These are phyloP conservation scores for Taphrorychus bicolor DNA, from an alignment of 2,888 invertebrate genomes.

Conservation along the genomic window DNA sequence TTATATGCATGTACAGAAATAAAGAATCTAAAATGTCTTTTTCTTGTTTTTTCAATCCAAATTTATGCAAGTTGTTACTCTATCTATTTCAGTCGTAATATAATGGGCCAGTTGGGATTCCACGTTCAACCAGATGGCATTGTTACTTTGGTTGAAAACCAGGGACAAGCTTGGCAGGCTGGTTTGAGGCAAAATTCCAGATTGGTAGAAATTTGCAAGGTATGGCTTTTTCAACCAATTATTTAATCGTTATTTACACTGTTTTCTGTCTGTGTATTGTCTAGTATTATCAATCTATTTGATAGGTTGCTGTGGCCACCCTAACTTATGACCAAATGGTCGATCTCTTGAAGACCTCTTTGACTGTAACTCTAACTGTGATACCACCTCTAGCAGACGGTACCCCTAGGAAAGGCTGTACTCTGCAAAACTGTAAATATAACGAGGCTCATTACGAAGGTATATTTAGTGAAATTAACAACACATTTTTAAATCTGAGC, in stretches of 20 bases:
- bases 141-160: conserved; percentile 86
- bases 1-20: too few relatives aligned
- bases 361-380: conserved; percentile 83
- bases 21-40: too few relatives aligned
- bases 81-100: conserved; percentile 65
- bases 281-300: background rate
- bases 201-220: conserved; percentile 74
- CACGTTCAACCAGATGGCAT: conserved; percentile 93
- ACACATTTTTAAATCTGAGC: background rate
- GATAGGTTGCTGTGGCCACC: conserved; percentile 80
- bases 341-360: conserved; percentile 87
- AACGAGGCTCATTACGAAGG: conserved; percentile 65
- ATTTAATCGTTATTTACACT: too few relatives aligned
- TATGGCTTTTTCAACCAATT: too few relatives aligned
- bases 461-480: background rate
- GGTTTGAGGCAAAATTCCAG: conserved; percentile 91
- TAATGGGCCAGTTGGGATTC: conserved; percentile 85
- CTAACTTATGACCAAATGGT: conserved; percentile 92
- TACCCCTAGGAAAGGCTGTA: conserved; percentile 72
- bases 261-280: background rate
- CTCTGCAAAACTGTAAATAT: conserved; percentile 70
- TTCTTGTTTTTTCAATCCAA: background rate
- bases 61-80: background rate
- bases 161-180: conserved; percentile 75
- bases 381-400: conserved; percentile 78